phyloP scores from a whole-genome alignment of 2,113 vertebrate species.

The Gymnarchus niloticus region DNA sequence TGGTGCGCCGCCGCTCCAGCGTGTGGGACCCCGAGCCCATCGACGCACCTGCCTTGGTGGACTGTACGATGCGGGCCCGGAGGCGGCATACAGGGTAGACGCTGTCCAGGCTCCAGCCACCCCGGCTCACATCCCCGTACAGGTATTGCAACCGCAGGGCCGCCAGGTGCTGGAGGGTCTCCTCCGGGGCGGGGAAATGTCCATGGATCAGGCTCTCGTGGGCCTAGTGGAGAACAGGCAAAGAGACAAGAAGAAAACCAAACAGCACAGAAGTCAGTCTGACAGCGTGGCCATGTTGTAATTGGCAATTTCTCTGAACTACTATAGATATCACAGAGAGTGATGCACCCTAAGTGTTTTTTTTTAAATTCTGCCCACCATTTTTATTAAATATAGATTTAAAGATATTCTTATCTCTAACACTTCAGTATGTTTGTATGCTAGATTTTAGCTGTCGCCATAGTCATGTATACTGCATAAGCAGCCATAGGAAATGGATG shows the following conservation, averaged over 20 bases:
- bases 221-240: slow-evolving; percentile 56
- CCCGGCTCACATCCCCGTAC: slow-evolving; percentile 72
- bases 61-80: slow-evolving; percentile 78
- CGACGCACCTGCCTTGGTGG: slow-evolving; percentile 66
- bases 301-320: background rate
- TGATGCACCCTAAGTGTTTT: no score
- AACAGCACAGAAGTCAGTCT: background rate
- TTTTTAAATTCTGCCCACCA: background rate
- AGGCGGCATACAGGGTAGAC: slow-evolving; percentile 80
- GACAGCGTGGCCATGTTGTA: background rate
- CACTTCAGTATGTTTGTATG: background rate
- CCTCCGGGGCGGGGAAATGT: slow-evolving; percentile 85
- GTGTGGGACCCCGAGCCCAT: slow-evolving; percentile 50
- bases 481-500: background rate
- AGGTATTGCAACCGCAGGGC: slow-evolving; percentile 84
- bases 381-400: background rate
- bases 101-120: slow-evolving; percentile 73
- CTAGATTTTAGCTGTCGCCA: background rate
- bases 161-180: slow-evolving; percentile 80
- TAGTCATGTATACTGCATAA: background rate
- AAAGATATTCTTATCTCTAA: background rate
- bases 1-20: slow-evolving; percentile 74
- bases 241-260: background rate
- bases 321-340: background rate
- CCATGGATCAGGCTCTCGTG: slow-evolving; percentile 85